Evolutionary conservation across 2,797 vertebrate species (phyloP).

Genomic region (Chaenodraco wilsoni): DNA sequence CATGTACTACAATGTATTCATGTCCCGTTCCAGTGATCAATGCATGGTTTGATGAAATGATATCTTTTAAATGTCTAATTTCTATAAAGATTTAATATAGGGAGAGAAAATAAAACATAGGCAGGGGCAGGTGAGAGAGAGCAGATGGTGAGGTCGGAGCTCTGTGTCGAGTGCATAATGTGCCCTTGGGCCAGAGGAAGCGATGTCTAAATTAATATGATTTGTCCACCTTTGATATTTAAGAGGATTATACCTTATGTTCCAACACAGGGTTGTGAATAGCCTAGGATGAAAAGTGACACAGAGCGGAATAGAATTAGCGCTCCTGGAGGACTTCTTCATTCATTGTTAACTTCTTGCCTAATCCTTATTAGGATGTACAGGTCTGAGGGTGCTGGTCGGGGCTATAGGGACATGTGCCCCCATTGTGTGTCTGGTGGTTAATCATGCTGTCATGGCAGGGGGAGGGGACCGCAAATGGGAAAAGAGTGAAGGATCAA

Average conservation of each 20-base stretch:
- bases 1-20: neutral
- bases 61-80: neutral
- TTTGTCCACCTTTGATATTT: conserved; percentile 86
- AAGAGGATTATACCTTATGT: conserved; percentile 87
- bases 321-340: conserved; percentile 82
- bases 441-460: conserved; percentile 83
- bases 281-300: conserved; percentile 76
- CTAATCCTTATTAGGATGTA: conserved; percentile 86
- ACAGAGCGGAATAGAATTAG: conserved; percentile 81
- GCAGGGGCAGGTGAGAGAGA: conserved; percentile 66
- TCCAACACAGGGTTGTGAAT: conserved; percentile 80
- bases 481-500: conserved; percentile 69
- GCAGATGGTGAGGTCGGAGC: conserved; percentile 75
- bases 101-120: neutral
- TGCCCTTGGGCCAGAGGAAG: conserved; percentile 63
- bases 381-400: conserved; percentile 74
- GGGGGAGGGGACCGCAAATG: conserved; percentile 74
- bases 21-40: neutral
- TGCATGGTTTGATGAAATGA: neutral
- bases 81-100: neutral
- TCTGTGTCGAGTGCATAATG: conserved; percentile 72
- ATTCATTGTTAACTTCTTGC: conserved; percentile 86
- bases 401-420: conserved; percentile 80
- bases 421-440: conserved; percentile 82
- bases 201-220: conserved; percentile 84